phyloP scores from a whole-genome alignment of 2,113 vertebrate species.

The Nannobrachium achirus region DNA sequence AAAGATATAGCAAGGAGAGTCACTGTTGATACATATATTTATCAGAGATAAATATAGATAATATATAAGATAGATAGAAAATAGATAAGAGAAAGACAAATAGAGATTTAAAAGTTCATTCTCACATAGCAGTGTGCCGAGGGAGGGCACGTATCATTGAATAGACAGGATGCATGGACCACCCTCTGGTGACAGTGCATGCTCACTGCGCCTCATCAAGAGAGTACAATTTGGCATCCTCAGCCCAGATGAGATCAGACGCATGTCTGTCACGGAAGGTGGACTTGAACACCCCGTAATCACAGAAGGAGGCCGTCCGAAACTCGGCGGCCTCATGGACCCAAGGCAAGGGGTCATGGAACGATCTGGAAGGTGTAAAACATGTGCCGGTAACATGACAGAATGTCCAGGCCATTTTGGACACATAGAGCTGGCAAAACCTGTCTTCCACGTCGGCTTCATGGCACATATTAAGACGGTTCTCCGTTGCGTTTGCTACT shows the following conservation, averaged over 20 bases:
- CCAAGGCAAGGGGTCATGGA: slow-evolving; percentile 95
- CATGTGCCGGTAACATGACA: slow-evolving; percentile 97
- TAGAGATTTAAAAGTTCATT: slow-evolving; percentile 65
- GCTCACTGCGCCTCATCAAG: slow-evolving; percentile 95
- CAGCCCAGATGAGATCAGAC: slow-evolving; percentile 95
- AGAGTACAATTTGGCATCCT: slow-evolving; percentile 94
- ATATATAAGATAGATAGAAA: no score
- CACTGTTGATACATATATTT: no score
- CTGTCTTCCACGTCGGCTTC: slow-evolving; percentile 94
- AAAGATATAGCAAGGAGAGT: no score
- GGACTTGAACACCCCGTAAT: slow-evolving; percentile 96
- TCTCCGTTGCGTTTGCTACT: slow-evolving; percentile 95
- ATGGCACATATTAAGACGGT: slow-evolving; percentile 95
- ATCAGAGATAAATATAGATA: no score
- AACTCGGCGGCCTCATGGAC: slow-evolving; percentile 96
- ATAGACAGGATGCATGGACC: slow-evolving; percentile 90
- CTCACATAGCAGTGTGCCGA: slow-evolving; percentile 85
- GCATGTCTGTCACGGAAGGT: slow-evolving; percentile 94
- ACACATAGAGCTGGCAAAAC: slow-evolving; percentile 95
- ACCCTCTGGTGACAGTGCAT: slow-evolving; percentile 96
- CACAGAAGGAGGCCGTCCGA: slow-evolving; percentile 93
- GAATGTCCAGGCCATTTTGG: slow-evolving; percentile 96
- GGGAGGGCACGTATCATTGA: slow-evolving; percentile 87
- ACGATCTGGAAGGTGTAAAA: slow-evolving; percentile 90
- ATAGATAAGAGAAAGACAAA: no score